A percentile compares a stretch with the other conserved stretches of the same genome.
phyloP scores from a whole-genome alignment of 2,797 vertebrate genomes.

The Microctenopoma steveboyesi region DNA sequence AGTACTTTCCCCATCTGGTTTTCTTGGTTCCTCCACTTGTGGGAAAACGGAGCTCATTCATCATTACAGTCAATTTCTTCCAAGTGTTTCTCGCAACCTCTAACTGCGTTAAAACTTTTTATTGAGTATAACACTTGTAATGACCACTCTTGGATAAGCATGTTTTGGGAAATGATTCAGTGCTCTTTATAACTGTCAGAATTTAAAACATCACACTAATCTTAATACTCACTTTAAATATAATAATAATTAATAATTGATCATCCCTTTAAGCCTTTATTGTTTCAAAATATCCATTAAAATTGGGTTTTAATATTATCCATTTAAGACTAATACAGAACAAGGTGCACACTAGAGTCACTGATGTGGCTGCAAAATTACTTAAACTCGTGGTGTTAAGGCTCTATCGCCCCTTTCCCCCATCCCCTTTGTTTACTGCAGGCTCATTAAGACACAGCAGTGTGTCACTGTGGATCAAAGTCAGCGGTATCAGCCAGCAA shows the following conservation, averaged over 20 bases:
- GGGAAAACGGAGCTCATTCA: slow-evolving; percentile 48
- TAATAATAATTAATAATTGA: neutral
- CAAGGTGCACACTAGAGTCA: slow-evolving; percentile 1
- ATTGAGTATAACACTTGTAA: slow-evolving; percentile 5
- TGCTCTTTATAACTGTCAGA: neutral
- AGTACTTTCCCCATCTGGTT: slow-evolving; percentile 36
- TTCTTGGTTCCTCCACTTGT: slow-evolving; percentile 30
- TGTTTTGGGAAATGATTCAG: neutral
- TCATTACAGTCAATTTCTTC: slow-evolving; percentile 50
- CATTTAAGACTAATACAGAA: slow-evolving; percentile 8
- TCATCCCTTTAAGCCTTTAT: neutral
- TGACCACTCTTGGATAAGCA: neutral
- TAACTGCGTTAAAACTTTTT: slow-evolving; percentile 15
- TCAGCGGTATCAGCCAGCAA: slow-evolving; percentile 56
- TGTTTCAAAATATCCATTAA: neutral
- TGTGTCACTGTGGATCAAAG: slow-evolving; percentile 66
- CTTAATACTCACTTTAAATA: neutral
- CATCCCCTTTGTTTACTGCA: slow-evolving; percentile 50
- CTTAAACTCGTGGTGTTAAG: slow-evolving; percentile 12
- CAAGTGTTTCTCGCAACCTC: slow-evolving; percentile 8
- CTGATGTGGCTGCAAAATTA: slow-evolving; percentile 35
- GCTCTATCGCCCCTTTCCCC: neutral
- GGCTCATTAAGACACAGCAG: slow-evolving; percentile 56
- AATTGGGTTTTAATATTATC: neutral
- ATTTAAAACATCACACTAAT: neutral